A percentile compares a stretch with the other conserved stretches of the same genome.
phyloP scores from a whole-genome alignment of 2,797 vertebrate species.

The Taenioides sp. region DNA sequence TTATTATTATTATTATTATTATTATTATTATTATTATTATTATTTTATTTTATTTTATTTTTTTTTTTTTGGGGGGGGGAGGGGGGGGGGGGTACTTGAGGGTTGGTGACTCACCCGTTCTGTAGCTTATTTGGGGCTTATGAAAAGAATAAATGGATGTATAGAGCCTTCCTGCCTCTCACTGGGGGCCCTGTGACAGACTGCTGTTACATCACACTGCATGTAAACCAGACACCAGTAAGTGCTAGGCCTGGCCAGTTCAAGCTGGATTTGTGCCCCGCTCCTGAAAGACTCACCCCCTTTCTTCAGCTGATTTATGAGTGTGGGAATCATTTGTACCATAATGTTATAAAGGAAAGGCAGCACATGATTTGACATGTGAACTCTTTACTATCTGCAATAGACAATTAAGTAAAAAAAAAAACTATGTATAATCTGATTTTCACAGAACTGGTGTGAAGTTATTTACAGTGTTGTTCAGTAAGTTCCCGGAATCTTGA shows the following conservation, averaged over 20 bases:
- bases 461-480: neutral
- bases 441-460: neutral
- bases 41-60: no score
- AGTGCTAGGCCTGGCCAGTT: constrained; percentile 52
- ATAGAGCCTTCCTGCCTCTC: no score
- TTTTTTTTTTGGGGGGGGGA: no score
- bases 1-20: no score
- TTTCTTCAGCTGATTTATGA: constrained; percentile 6
- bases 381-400: no score
- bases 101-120: neutral
- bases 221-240: constrained; percentile 50
- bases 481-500: constrained; percentile 30
- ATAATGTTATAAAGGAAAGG: no score
- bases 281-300: neutral
- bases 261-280: constrained; percentile 41
- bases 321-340: no score
- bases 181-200: constrained; percentile 14
- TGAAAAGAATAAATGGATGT: no score
- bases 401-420: neutral
- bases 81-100: no score
- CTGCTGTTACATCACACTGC: constrained; percentile 45
- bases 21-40: no score
- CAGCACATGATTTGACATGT: no score
- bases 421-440: neutral
- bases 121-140: neutral